phyloP scores from a whole-genome alignment of 2,113 vertebrate species.

The Uria lomvia region DNA sequence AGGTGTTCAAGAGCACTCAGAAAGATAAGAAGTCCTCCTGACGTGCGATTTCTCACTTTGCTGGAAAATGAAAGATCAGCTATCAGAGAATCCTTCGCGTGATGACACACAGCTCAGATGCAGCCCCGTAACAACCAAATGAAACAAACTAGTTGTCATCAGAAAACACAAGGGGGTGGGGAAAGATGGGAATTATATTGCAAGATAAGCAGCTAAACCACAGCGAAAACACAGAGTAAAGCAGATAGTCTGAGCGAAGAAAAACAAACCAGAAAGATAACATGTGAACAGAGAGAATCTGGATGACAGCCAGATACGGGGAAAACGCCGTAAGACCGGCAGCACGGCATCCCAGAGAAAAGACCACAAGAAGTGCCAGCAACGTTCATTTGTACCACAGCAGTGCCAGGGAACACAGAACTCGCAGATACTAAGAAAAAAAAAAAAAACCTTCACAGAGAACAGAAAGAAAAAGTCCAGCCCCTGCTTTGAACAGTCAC shows the following conservation, averaged over 20 bases:
- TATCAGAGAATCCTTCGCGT: not conserved
- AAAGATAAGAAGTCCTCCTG: not conserved
- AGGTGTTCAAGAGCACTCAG: not conserved
- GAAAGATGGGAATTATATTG: not conserved
- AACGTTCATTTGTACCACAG: not conserved
- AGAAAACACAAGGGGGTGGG: not conserved
- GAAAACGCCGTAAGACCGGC: not conserved
- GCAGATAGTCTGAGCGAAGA: not conserved
- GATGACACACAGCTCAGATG: not conserved
- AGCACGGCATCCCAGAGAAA: not conserved
- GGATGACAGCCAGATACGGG: not conserved
- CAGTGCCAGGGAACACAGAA: not conserved
- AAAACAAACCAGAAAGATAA: slow-evolving; percentile 42
- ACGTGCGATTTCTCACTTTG: not conserved
- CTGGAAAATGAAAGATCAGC: not conserved
- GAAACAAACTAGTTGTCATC: not conserved
- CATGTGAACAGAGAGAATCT: not conserved
- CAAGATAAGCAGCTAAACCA: slow-evolving; percentile 33
- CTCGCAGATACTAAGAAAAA: not conserved
- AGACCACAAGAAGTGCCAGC: not conserved
- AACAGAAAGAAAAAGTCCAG: not conserved
- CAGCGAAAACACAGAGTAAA: not conserved
- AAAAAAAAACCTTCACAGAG: not conserved
- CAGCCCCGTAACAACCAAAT: not conserved
- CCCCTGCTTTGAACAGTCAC: not conserved